Conservation (phyloP, 2,888 invertebrate genomes). For the Lobophora halterata region DNA sequence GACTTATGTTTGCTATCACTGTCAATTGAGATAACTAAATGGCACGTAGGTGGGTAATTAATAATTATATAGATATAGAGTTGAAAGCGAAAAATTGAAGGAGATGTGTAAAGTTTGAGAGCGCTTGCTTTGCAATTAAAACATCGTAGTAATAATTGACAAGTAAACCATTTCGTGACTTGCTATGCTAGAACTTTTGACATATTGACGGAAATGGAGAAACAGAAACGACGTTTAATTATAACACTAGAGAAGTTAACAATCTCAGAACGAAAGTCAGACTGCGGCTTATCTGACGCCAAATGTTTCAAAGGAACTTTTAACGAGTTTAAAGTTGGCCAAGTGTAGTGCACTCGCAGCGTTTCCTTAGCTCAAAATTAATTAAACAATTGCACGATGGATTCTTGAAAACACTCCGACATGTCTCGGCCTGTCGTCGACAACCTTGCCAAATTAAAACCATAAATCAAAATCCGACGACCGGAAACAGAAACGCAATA, state of each 20-base stretch:
- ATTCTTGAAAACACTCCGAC: slow-evolving; percentile 79
- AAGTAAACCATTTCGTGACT: no score
- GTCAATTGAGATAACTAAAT: slow-evolving; percentile 18
- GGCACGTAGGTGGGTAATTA: slow-evolving; percentile 7
- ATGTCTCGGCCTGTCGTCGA: slow-evolving; percentile 78
- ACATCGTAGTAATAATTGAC: no score
- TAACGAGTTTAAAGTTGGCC: slow-evolving; percentile 80
- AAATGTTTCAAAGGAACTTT: slow-evolving; percentile 80
- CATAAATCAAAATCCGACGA: slow-evolving; percentile 77
- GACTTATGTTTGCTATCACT: slow-evolving; percentile 32
- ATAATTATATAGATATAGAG: no score
- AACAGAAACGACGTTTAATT: slow-evolving; percentile 67
- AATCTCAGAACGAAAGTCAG: slow-evolving; percentile 71
- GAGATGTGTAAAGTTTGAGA: no score
- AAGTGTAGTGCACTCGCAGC: slow-evolving; percentile 76
- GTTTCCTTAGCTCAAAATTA: slow-evolving; percentile 74
- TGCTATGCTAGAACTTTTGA: slow-evolving; percentile 1
- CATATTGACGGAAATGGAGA: slow-evolving; percentile 18
- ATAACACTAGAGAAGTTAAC: slow-evolving; percentile 77
- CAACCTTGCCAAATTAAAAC: slow-evolving; percentile 79
- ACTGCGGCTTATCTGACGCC: slow-evolving; percentile 79
- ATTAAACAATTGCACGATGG: slow-evolving; percentile 80
- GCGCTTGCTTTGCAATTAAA: no score
- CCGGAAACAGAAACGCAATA: slow-evolving; percentile 75
- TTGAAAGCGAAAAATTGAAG: no score